Evolutionary conservation across 1,140 invertebrate species (phyloP), one percentile per base, ranked within the genome.

Genomic region (Penaeus japonicus): DNA sequence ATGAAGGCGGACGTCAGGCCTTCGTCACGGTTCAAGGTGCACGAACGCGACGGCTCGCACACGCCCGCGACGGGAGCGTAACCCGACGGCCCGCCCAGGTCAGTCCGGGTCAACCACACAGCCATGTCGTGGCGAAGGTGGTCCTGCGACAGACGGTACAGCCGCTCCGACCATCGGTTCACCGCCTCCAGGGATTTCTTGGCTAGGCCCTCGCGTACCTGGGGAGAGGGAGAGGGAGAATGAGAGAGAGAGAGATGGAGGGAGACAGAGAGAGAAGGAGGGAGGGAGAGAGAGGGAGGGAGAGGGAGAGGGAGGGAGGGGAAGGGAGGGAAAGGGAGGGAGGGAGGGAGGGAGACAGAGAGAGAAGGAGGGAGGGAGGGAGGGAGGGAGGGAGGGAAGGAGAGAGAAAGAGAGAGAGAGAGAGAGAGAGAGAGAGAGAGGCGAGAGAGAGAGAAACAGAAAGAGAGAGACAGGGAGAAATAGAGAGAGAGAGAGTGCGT

Each of bases 1-100:
- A 96, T 96, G 91, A 97, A 96, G 4, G 96, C 95, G 79, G 96
- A 96, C 17, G 95, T 96, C 35, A 96, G 93, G 0, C 96, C 96
- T 92, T 96, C 96, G 91, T 97, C 96, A 55, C 95, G 94, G 92
- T 95, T 96, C 15, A 96, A 93, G 3, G 96, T 95, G 84, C 96
- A 96, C n/a, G 95, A 96, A 17, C 96, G 92, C 18, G 93, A 92
- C 0, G 95, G 94, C 89, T 96, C 94, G 92, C 96, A 97, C 59
- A 95, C 94, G 0, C 96, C 96, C 0, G 94, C 95, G 1, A 97
- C 96, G 2, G 96, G 96, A 1, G 96, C 96, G 92, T 96, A 96
- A 4, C 96, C 96, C 81, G 96, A 96, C 0, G 96, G 96, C 5
- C 95, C 95, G 2, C 96, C 96, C 2, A 96, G 94, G 83, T 95